A percentile compares a stretch with the other conserved stretches of the same genome.
Evolutionary conservation across 2,797 vertebrate genomes (phyloP).

Genomic region (Psittacula echo): DNA sequence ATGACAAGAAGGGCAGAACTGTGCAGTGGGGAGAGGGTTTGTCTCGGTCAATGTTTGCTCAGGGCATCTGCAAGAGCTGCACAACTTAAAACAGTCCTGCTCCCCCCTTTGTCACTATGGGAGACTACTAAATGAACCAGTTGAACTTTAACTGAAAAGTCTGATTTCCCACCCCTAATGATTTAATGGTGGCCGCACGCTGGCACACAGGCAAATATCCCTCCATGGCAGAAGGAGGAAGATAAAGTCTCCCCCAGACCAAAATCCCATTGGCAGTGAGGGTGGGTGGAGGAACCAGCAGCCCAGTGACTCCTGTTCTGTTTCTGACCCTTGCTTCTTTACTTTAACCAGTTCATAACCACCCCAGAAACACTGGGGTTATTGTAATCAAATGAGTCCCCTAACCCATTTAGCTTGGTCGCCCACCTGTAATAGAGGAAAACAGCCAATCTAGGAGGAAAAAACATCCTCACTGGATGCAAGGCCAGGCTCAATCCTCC

Average conservation of each 20-base stretch:
- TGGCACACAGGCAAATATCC: neutral
- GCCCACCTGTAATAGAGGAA: neutral
- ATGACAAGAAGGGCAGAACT: neutral
- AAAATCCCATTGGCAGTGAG: neutral
- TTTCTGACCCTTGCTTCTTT: neutral
- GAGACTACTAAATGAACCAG: neutral
- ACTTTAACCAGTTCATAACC: neutral
- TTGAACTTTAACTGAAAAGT: neutral
- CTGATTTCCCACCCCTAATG: neutral
- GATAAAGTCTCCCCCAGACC: neutral
- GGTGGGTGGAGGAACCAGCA: neutral
- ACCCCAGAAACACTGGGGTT: neutral
- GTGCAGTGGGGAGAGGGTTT: neutral
- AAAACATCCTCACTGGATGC: rapidly evolving
- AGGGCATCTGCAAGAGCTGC: neutral
- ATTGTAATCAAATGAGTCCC: neutral
- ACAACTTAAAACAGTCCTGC: neutral
- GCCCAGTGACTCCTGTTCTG: neutral
- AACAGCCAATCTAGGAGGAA: neutral
- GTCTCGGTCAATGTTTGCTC: neutral
- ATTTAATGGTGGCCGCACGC: neutral
- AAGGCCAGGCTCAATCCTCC: neutral
- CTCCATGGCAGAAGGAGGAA: neutral
- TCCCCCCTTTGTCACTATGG: neutral
- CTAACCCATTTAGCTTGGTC: neutral